phyloP scores from a whole-genome alignment of 2,888 invertebrate genomes.

The Teleogryllus oceanicus region DNA sequence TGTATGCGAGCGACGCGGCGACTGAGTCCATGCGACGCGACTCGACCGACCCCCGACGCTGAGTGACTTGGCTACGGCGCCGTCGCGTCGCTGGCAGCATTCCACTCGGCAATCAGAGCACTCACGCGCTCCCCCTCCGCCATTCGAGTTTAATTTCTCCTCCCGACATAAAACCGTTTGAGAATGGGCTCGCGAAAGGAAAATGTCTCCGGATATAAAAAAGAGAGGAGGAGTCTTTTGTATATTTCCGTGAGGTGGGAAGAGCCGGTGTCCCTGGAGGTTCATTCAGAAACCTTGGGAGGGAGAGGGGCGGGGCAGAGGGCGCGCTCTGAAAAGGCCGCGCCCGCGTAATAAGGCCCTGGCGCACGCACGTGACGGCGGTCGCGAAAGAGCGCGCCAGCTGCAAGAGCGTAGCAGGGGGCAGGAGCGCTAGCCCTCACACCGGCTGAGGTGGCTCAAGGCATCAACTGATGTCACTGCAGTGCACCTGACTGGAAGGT shows the following conservation, averaged over 20 bases:
- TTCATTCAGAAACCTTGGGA: background rate
- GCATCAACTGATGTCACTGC: too few relatives aligned
- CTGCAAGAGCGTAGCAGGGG: too few relatives aligned
- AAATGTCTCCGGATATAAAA: background rate
- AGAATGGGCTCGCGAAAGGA: constrained; percentile 4
- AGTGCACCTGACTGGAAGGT: too few relatives aligned
- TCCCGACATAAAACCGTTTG: background rate
- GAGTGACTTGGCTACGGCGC: too few relatives aligned
- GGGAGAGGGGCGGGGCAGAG: background rate
- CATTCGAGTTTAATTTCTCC: constrained; percentile 6
- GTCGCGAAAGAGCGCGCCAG: too few relatives aligned
- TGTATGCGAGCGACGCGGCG: too few relatives aligned
- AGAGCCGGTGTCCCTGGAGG: background rate
- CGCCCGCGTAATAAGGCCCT: background rate
- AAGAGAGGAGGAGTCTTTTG: constrained; percentile 6
- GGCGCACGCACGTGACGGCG: background rate
- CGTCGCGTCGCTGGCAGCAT: background rate
- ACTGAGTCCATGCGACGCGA: too few relatives aligned
- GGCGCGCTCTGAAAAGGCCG: background rate
- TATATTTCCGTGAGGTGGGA: constrained; percentile 5
- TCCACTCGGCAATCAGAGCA: background rate
- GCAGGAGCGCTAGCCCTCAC: too few relatives aligned
- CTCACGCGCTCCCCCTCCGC: background rate
- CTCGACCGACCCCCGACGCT: too few relatives aligned
- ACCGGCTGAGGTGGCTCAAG: too few relatives aligned